These are phyloP conservation scores for Phalacrocorax carbo DNA, from an alignment of 2,113 vertebrate species.

Conservation along the genomic window DNA sequence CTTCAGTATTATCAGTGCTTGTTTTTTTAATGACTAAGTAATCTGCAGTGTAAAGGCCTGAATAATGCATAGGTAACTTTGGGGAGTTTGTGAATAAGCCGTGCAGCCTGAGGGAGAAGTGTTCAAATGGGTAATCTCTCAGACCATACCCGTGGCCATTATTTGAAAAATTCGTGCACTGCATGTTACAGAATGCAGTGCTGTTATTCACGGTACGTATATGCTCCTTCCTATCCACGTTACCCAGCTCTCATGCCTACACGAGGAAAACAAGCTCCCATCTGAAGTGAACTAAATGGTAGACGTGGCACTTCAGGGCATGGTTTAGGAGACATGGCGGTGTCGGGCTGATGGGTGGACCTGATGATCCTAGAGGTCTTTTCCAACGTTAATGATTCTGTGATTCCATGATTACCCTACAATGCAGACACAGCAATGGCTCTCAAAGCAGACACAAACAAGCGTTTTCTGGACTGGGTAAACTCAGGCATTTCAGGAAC, in stretches of 20 bases:
- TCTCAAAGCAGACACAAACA: background rate
- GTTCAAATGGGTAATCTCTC: background rate
- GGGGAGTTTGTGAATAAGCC: background rate
- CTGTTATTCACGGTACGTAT: background rate
- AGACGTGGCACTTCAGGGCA: too few species aligned
- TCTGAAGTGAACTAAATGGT: background rate
- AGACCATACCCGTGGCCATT: accelerated
- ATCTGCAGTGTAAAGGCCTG: background rate
- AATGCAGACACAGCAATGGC: background rate
- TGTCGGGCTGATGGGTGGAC: too few species aligned
- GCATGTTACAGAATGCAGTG: background rate
- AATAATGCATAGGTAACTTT: accelerated
- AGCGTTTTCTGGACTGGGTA: background rate
- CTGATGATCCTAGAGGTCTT: too few species aligned
- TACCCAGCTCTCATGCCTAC: background rate
- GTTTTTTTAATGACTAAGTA: background rate
- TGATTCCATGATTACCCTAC: background rate
- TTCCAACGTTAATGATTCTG: too few species aligned
- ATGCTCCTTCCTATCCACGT: background rate
- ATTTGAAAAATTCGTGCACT: accelerated
- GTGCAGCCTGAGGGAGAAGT: background rate
- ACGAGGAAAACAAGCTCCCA: background rate
- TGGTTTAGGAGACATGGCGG: too few species aligned
- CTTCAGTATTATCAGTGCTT: background rate
- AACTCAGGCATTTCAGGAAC: background rate